Evolutionary conservation across 2,113 vertebrate species (phyloP).

Genomic region (human (Homo sapiens)): DNA sequence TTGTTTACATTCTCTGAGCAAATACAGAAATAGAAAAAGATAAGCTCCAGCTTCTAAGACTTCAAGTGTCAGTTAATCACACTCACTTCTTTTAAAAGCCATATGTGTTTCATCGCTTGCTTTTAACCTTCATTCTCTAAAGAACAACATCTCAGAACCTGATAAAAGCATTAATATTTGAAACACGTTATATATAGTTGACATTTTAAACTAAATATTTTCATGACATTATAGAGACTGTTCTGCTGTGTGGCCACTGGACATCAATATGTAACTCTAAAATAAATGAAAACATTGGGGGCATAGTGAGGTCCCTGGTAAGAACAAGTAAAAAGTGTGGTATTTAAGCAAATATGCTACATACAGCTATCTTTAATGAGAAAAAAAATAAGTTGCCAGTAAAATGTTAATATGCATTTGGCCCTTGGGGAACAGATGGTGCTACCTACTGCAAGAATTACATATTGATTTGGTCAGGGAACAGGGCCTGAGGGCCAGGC

Average conservation of each 20-base stretch:
- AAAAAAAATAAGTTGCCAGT: constrained; percentile 3
- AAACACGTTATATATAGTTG: constrained; percentile 63
- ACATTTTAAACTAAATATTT: constrained; percentile 70
- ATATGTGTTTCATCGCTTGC: neutral
- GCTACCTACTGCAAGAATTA: neutral
- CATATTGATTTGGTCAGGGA: neutral
- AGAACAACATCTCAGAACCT: constrained; percentile 45
- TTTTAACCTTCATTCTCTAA: constrained; percentile 36
- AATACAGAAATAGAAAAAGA: constrained; percentile 5
- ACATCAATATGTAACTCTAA: constrained; percentile 67
- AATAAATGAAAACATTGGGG: constrained; percentile 70
- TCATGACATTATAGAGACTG: constrained; percentile 50
- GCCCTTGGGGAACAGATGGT: constrained; percentile 11
- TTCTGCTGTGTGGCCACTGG: constrained; percentile 61
- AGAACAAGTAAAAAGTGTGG: neutral
- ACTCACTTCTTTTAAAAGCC: constrained; percentile 30
- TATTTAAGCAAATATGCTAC: constrained; percentile 29
- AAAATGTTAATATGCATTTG: constrained; percentile 3
- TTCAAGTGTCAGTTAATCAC: constrained; percentile 32
- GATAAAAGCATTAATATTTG: constrained; percentile 74
- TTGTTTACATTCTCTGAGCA: neutral
- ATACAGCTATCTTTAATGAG: constrained; percentile 7
- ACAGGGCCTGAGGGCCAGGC: neutral
- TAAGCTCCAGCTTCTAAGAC: neutral
- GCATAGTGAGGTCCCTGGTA: constrained; percentile 1